phyloP scores from a whole-genome alignment of 2,797 vertebrate genomes.

The Meriones psammophilus region DNA sequence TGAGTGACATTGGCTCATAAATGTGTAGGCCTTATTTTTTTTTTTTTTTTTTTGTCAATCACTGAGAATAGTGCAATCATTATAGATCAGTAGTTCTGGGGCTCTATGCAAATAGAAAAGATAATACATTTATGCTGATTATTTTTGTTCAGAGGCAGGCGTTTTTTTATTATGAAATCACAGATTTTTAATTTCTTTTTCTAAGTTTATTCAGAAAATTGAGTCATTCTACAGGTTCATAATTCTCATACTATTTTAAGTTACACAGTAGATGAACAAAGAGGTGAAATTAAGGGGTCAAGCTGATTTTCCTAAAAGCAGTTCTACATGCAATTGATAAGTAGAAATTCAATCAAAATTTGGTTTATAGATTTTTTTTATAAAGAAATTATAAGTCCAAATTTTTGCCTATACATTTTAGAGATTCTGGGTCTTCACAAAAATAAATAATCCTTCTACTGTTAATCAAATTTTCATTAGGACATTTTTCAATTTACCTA shows the following conservation, averaged over 20 bases:
- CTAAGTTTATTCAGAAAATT: conserved; percentile 22
- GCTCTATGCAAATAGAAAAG: background rate
- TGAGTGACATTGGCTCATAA: background rate
- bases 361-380: background rate
- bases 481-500: background rate
- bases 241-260: conserved; percentile 42
- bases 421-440: background rate
- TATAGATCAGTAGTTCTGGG: background rate
- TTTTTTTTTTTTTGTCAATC: background rate
- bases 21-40: background rate
- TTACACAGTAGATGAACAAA: background rate
- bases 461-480: background rate
- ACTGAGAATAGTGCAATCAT: background rate
- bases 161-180: background rate
- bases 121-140: background rate
- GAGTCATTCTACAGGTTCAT: background rate
- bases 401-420: background rate
- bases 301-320: background rate
- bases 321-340: background rate
- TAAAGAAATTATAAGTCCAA: background rate
- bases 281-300: conserved; percentile 4
- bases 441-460: background rate
- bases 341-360: background rate
- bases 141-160: background rate
- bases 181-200: background rate